Evolutionary conservation across 2,888 invertebrate species (phyloP).

Genomic region (Acronicta leporina): DNA sequence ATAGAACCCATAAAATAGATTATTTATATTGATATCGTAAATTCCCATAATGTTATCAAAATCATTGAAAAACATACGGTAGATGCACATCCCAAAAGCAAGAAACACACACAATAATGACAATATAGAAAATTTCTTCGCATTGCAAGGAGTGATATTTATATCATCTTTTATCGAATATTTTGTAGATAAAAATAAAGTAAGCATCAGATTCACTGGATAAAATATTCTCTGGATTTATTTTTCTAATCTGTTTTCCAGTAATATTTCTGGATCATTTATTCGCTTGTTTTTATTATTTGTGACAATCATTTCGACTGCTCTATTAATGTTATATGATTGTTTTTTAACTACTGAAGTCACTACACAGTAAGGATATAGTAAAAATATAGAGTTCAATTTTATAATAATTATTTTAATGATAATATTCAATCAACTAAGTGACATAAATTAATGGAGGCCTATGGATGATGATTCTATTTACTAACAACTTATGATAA

Average conservation of each 20-base stretch:
- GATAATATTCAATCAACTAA: no score
- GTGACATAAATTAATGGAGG: no score
- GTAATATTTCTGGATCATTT: conserved; percentile 18
- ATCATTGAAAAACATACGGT: conserved; percentile 12
- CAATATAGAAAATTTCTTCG: not conserved
- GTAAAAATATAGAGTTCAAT: no score
- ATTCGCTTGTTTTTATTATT: conserved; percentile 4
- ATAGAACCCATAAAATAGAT: conserved; percentile 7
- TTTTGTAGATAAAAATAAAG: conserved; percentile 35
- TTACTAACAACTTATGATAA: no score
- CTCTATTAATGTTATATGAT: no score
- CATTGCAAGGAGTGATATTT: conserved; percentile 36
- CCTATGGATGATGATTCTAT: no score
- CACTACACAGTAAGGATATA: not conserved
- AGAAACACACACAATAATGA: conserved; percentile 1
- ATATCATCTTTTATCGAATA: conserved; percentile 28
- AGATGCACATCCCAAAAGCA: not conserved
- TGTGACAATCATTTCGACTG: conserved; percentile 2
- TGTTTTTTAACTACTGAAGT: no score
- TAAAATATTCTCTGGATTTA: conserved; percentile 32
- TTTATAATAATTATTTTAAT: no score
- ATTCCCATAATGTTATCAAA: conserved; percentile 1
- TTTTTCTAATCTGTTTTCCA: conserved; percentile 37
- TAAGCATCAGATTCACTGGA: conserved; percentile 34
- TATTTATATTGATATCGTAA: not conserved